These are phyloP conservation scores for Hetaerina titia DNA, from an alignment of 2,888 invertebrate genomes.

Conservation along the genomic window DNA sequence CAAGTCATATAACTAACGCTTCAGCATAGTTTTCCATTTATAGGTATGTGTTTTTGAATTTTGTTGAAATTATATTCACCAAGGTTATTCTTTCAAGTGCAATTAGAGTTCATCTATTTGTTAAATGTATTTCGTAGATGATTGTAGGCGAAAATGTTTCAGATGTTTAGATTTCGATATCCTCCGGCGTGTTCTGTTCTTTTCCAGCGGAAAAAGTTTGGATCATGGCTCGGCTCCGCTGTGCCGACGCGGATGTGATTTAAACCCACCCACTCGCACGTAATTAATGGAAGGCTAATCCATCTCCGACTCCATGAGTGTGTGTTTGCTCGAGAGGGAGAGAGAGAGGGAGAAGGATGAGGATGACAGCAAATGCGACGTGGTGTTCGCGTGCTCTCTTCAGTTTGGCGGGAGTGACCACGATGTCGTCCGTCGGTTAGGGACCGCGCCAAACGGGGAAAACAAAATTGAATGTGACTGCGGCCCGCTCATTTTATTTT, in stretches of 20 bases:
- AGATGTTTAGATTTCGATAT: neutral
- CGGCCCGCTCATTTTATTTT: neutral
- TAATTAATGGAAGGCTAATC: neutral
- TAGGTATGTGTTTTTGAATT: neutral
- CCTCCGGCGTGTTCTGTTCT: neutral
- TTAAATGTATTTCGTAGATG: neutral
- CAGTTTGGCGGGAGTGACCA: neutral
- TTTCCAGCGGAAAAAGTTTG: neutral
- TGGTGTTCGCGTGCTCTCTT: neutral
- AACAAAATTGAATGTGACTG: neutral
- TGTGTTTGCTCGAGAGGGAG: neutral
- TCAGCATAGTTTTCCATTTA: neutral
- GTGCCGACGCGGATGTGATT: neutral
- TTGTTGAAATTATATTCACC: neutral
- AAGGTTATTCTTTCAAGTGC: neutral
- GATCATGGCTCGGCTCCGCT: neutral
- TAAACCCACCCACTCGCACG: neutral
- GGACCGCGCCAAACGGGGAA: neutral
- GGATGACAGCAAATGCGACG: neutral
- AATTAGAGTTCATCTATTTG: neutral
- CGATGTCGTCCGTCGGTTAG: neutral
- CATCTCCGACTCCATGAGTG: neutral
- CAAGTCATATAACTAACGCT: too few relatives aligned
- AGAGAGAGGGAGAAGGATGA: neutral
- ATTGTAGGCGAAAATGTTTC: neutral